These are phyloP conservation scores for Strix occidentalis DNA, from an alignment of 2,797 vertebrate species.

Conservation along the genomic window DNA sequence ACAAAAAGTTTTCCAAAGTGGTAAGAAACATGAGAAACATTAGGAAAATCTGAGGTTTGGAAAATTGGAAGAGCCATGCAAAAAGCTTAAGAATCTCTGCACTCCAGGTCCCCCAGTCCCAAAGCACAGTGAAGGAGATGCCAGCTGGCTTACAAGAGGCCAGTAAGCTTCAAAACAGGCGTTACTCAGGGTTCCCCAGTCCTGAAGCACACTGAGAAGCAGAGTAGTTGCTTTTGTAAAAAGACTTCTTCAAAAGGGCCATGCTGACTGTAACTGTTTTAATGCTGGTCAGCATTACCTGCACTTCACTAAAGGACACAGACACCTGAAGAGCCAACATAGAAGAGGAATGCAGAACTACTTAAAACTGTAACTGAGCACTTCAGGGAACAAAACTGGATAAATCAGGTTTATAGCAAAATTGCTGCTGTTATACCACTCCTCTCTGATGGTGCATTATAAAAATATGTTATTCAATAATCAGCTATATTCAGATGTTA, in stretches of 20 bases:
- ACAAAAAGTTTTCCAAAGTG: neutral
- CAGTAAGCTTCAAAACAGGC: neutral
- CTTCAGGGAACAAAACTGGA: neutral
- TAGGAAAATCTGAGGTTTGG: constrained; percentile 22
- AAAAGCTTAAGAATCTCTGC: neutral
- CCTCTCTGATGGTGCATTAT: neutral
- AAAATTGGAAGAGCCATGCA: neutral
- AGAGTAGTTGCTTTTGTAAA: neutral
- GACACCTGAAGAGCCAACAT: neutral
- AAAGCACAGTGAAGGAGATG: neutral
- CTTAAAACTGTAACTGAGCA: neutral
- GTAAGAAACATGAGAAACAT: neutral
- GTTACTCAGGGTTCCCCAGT: neutral
- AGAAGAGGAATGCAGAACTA: neutral
- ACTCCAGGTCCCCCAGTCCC: neutral
- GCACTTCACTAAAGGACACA: neutral
- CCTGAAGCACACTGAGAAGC: neutral
- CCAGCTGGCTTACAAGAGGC: neutral
- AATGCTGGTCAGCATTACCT: neutral
- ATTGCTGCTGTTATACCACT: neutral
- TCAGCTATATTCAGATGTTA: neutral
- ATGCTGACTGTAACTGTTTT: neutral
- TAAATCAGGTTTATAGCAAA: neutral
- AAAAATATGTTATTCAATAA: neutral
- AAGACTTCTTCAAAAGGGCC: neutral